Conservation (phyloP, 2,888 invertebrate genomes). For the Calameuta filiformis region DNA sequence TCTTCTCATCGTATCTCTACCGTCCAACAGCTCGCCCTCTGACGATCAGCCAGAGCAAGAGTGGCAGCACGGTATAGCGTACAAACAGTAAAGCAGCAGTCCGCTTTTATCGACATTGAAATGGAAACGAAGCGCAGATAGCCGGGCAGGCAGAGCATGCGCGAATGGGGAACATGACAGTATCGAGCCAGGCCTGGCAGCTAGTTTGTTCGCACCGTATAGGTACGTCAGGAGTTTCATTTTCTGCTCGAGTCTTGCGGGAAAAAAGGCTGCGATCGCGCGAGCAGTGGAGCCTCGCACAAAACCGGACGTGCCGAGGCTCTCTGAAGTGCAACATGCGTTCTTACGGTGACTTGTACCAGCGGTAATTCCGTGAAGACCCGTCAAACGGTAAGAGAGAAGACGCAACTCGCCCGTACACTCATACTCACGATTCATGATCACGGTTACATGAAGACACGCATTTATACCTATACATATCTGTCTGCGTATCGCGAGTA, state of each 20-base stretch:
- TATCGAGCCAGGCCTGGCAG: conserved; percentile 61
- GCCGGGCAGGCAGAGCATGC: conserved; percentile 39
- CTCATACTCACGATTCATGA: too few relatives aligned
- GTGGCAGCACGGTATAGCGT: conserved; percentile 16
- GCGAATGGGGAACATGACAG: conserved; percentile 55
- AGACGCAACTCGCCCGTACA: too few relatives aligned
- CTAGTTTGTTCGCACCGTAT: conserved; percentile 36
- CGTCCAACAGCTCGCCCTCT: too few relatives aligned
- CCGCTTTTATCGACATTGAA: conserved; percentile 27
- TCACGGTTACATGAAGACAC: too few relatives aligned
- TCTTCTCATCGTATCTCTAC: too few relatives aligned
- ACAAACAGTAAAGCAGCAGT: conserved; percentile 4
- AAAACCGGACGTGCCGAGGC: neutral
- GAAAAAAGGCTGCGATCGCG: too few relatives aligned
- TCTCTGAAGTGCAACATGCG: neutral
- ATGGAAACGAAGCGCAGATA: conserved; percentile 21
- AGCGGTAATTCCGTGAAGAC: conserved; percentile 50
- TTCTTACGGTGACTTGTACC: conserved; percentile 20
- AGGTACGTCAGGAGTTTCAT: neutral
- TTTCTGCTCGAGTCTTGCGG: neutral
- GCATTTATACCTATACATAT: too few relatives aligned
- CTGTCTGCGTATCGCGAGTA: too few relatives aligned
- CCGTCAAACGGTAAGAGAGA: conserved; percentile 31
- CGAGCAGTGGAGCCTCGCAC: neutral
- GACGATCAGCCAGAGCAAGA: too few relatives aligned